Percentiles rank a stretch among this genome's conserved stretches.
Conservation (phyloP, 2,113 vertebrate species). For the Lasiurus borealis region DNA sequence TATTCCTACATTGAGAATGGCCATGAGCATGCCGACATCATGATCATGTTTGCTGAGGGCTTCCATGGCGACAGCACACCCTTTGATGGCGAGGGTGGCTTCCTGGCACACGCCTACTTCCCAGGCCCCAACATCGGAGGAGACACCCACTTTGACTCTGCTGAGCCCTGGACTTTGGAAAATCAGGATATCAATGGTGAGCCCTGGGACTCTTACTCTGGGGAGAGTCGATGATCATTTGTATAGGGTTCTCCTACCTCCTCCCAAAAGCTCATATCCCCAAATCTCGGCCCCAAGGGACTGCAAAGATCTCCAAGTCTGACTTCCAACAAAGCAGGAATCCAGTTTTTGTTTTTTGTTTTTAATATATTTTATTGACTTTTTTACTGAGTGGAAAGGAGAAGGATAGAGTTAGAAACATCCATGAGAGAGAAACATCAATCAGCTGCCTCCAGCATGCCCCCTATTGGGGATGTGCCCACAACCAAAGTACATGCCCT, state of each 20-base stretch:
- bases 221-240: neutral
- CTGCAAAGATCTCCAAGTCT: constrained; percentile 8
- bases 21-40: constrained; percentile 93
- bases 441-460: too few relatives aligned
- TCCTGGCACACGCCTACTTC: constrained; percentile 96
- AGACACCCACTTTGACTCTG: constrained; percentile 95
- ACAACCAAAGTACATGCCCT: too few relatives aligned
- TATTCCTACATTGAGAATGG: constrained; percentile 90
- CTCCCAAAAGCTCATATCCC: neutral
- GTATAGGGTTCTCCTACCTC: neutral
- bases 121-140: constrained; percentile 94
- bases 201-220: neutral
- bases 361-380: too few relatives aligned
- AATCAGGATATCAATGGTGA: constrained; percentile 92
- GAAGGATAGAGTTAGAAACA: too few relatives aligned
- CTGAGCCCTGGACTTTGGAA: constrained; percentile 94
- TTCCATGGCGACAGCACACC: constrained; percentile 96
- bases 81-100: constrained; percentile 94
- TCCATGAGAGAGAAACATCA: too few relatives aligned
- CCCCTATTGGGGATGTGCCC: too few relatives aligned
- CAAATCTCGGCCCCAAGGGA: neutral
- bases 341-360: neutral
- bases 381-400: too few relatives aligned
- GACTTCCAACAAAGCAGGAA: neutral
- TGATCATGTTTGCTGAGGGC: constrained; percentile 94